Evolutionary conservation across 2,888 invertebrate genomes (phyloP).

Genomic region (Catocala sponsa): DNA sequence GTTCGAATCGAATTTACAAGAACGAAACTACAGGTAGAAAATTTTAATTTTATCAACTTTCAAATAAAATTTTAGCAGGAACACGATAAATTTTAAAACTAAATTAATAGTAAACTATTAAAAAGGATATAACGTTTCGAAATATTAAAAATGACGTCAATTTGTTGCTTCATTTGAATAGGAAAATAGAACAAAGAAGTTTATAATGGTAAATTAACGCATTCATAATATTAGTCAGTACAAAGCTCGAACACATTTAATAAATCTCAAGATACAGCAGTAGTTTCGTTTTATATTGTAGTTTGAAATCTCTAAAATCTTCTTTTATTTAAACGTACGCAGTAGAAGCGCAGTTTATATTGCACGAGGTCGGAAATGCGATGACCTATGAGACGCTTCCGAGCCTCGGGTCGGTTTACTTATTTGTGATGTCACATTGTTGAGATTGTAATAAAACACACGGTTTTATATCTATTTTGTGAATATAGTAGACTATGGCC

Average conservation of each 20-base stretch:
- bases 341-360: slow-evolving; percentile 36
- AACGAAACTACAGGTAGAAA: no score
- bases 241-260: neutral
- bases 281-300: neutral
- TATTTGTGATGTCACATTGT: slow-evolving; percentile 38
- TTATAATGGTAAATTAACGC: no score
- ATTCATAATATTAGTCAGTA: no score
- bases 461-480: slow-evolving; percentile 45
- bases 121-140: no score
- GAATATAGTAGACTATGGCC: slow-evolving; percentile 18
- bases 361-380: slow-evolving; percentile 41
- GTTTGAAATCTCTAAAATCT: neutral
- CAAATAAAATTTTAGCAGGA: no score
- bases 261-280: neutral
- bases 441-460: slow-evolving; percentile 39
- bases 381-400: slow-evolving; percentile 22
- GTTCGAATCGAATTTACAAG: no score
- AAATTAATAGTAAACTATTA: no score
- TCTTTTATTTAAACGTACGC: slow-evolving; percentile 7
- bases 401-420: slow-evolving; percentile 30
- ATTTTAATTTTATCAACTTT: no score
- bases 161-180: no score
- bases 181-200: no score
- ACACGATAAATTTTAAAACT: no score
- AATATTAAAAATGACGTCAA: no score